Conservation (phyloP, 2,888 invertebrate species). For the Glaucopsyche alexis region DNA sequence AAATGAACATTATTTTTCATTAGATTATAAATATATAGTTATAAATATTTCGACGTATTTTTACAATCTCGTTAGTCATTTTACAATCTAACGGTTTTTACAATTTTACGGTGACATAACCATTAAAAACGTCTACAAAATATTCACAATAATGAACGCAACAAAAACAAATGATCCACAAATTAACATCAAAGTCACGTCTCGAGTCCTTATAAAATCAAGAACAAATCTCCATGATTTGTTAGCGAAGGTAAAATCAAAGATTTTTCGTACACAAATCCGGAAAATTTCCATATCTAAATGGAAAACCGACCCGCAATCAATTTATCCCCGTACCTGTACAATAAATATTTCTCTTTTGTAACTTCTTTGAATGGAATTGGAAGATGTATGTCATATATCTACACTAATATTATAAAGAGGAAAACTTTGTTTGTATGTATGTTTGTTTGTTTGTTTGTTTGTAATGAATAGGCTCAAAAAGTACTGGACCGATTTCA, state of each 20-base stretch:
- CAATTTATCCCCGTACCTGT: slow-evolving; percentile 80
- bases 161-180: background rate
- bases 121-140: background rate
- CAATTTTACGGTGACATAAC: too few species aligned
- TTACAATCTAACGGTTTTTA: too few species aligned
- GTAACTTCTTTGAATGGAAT: slow-evolving; percentile 3
- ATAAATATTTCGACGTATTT: too few species aligned
- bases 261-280: slow-evolving; percentile 76
- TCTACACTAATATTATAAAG: too few species aligned
- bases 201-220: slow-evolving; percentile 1
- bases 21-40: too few species aligned
- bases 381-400: background rate
- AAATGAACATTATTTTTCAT: too few species aligned
- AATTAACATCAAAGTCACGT: background rate
- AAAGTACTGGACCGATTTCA: too few species aligned
- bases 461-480: too few species aligned
- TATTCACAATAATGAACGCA: background rate
- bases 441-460: too few species aligned
- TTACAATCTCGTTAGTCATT: too few species aligned
- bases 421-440: too few species aligned
- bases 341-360: slow-evolving; percentile 77
- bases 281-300: slow-evolving; percentile 80
- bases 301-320: slow-evolving; percentile 80
- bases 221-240: slow-evolving; percentile 56
- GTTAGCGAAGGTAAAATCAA: slow-evolving; percentile 71